phyloP scores from a whole-genome alignment of 2,113 vertebrate species.

The Columba janthina region DNA sequence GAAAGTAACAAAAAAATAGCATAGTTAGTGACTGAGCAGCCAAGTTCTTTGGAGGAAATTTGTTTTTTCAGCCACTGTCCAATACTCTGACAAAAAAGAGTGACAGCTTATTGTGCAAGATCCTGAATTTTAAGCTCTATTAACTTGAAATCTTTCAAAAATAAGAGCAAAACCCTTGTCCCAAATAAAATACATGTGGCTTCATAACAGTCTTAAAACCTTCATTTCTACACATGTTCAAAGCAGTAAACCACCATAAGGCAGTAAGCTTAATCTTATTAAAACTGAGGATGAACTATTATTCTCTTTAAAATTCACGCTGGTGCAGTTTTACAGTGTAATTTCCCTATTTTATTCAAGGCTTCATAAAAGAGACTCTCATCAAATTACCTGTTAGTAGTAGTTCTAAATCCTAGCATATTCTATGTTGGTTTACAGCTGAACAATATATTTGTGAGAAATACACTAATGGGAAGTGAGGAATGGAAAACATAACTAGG shows the following conservation, averaged over 20 bases:
- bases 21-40: not conserved
- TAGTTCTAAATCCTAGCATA: not conserved
- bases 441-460: not conserved
- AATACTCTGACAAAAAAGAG: not conserved
- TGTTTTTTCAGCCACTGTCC: not conserved
- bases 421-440: not conserved
- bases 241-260: not conserved
- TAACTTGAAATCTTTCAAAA: not conserved
- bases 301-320: not conserved
- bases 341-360: not conserved
- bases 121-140: slow-evolving; percentile 3
- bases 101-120: not conserved
- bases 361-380: not conserved
- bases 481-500: not conserved
- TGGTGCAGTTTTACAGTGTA: not conserved
- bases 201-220: not conserved
- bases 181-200: not conserved
- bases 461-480: not conserved
- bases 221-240: not conserved
- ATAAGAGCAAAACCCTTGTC: not conserved
- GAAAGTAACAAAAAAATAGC: not conserved
- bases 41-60: not conserved
- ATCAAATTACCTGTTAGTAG: not conserved
- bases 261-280: not conserved
- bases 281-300: not conserved